Conservation (phyloP, 2,113 vertebrate genomes). For the Crotalus helleri region DNA sequence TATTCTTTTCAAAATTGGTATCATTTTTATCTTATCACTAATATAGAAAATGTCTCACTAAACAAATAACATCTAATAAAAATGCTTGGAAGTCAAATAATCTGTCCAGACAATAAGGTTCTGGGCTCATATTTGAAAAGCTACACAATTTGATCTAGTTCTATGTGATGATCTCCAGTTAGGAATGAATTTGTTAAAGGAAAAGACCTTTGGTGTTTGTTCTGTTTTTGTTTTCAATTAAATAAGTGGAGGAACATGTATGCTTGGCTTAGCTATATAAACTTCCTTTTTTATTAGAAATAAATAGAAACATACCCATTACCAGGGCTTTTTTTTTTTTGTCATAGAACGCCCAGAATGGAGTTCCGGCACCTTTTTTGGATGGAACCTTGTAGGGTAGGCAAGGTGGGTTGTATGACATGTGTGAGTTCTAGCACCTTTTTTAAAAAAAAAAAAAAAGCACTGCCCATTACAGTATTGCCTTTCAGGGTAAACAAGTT, state of each 20-base stretch:
- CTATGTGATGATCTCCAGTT: background rate
- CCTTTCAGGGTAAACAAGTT: background rate
- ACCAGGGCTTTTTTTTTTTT: background rate
- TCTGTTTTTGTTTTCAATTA: background rate
- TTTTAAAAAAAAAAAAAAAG: too few relatives aligned
- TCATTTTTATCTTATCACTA: background rate
- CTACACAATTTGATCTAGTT: background rate
- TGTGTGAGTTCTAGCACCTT: too few relatives aligned
- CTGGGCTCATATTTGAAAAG: background rate
- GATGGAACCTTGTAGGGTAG: too few relatives aligned
- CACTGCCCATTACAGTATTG: background rate
- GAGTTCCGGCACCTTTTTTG: too few relatives aligned
- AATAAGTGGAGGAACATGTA: background rate
- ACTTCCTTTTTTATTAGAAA: background rate
- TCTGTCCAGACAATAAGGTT: background rate
- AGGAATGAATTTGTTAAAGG: background rate
- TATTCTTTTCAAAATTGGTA: background rate
- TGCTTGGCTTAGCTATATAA: background rate
- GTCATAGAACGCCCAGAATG: too few relatives aligned
- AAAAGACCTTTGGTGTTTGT: background rate
- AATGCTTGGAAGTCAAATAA: background rate
- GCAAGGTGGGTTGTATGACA: too few relatives aligned
- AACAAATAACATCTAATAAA: background rate
- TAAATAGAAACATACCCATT: background rate
- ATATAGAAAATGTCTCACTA: background rate